phyloP scores from a whole-genome alignment of 2,797 vertebrate genomes.

The Pogoniulus pusillus region DNA sequence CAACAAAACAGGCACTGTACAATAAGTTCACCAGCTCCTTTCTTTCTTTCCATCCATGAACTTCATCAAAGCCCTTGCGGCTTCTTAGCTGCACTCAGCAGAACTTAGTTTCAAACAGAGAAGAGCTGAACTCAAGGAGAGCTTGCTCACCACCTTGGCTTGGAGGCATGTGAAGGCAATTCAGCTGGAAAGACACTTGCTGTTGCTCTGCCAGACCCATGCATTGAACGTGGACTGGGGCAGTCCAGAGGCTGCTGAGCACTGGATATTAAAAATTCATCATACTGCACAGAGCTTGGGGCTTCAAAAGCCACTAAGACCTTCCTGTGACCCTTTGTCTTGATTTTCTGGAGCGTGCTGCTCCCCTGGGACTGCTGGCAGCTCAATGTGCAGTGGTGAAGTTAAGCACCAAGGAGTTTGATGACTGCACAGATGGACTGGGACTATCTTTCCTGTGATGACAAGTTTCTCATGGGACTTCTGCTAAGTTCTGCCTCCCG shows the following conservation, averaged over 20 bases:
- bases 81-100: background rate
- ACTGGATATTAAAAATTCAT: slow-evolving; percentile 15
- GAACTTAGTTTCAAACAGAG: background rate
- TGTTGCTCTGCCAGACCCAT: background rate
- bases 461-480: background rate
- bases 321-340: slow-evolving; percentile 12
- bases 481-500: background rate
- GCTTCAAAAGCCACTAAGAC: slow-evolving; percentile 16
- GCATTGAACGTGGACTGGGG: background rate
- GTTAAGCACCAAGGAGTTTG: background rate
- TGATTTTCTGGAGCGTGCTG: background rate
- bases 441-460: background rate
- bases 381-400: background rate
- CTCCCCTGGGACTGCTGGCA: background rate
- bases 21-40: background rate
- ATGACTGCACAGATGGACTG: background rate
- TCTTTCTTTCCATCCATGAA: background rate
- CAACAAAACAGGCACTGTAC: background rate
- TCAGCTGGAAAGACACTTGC: background rate
- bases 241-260: background rate
- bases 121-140: background rate
- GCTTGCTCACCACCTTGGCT: background rate
- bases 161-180: background rate
- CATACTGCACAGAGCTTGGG: background rate
- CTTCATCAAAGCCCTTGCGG: background rate